Evolutionary conservation across 1,140 invertebrate species (phyloP), one percentile per base, ranked within the genome.

Genomic region (Bombus sylvicola): DNA sequence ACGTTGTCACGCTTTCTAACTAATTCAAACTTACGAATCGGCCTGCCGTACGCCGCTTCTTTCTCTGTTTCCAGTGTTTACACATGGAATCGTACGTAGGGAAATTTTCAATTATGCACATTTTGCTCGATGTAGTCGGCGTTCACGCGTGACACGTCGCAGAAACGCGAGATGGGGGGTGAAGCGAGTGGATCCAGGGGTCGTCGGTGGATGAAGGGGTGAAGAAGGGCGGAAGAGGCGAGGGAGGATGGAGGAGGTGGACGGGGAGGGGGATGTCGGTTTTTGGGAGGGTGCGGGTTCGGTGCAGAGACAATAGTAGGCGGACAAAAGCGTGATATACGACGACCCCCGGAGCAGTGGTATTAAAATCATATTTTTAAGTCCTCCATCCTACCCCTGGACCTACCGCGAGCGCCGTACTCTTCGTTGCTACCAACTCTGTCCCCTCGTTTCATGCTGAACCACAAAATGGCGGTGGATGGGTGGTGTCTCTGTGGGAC

Each of bases 301-400:
- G 90, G 81, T 13, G 85, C 80, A 93, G 93, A 94, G 93, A 94
- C 94, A 94, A 94, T 94, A 89, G 94, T 94, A 93, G 92, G 93
- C 92, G 93, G 93, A 94, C 94, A 94, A 94, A 94, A 94, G 93
- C 94, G 87, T 94, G 94, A 94, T 94, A 94, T 94, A 94, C 90
- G 93, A 90, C 90, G 88, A 92, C 85, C 88, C 80, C 87, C 81
- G 88, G 90, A 92, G 92, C 93, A 92, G 91, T 86, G 92, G 94
- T 94, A 94, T 94, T 94, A 94, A 94, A 94, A 94, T 94, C 94
- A 94, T 94, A 94, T 94, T 94, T 94, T 94, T 94, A 94, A 94
- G 88, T 92, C 86, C 89, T 90, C 76, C 88, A 73, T 69, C 87
- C 83, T 83, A 82, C 80, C 41, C 87, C 74, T 31, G 66, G 74